These are phyloP conservation scores for Gambusia yucatana DNA, from an alignment of 2,797 vertebrate genomes.

Conservation along the genomic window DNA sequence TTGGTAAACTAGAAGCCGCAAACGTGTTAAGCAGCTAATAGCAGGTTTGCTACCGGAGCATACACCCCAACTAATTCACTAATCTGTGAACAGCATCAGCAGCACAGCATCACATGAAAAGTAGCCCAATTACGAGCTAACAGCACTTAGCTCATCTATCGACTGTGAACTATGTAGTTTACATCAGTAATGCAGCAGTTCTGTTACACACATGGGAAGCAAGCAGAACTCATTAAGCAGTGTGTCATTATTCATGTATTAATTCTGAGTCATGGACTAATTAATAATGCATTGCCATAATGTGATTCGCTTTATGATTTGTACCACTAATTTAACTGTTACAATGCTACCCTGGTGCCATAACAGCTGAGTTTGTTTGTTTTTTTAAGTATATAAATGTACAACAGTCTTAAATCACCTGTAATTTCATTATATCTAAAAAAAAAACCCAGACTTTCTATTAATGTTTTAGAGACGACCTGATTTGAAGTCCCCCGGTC, in stretches of 20 bases:
- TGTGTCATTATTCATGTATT: constrained; percentile 1
- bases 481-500: not conserved
- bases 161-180: not conserved
- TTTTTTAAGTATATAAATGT: too few species aligned
- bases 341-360: not conserved
- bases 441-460: not conserved
- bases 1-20: not conserved
- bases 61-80: not conserved
- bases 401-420: not conserved
- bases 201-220: not conserved
- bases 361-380: not conserved
- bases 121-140: not conserved
- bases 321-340: not conserved
- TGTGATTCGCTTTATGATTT: not conserved
- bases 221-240: not conserved
- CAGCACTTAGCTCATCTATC: not conserved
- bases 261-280: constrained; percentile 6
- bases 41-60: not conserved
- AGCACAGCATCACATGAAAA: not conserved
- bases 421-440: not conserved
- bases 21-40: not conserved
- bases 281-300: not conserved
- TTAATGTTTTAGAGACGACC: not conserved
- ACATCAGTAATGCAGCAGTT: not conserved
- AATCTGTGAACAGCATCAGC: not conserved